Evolutionary conservation across 2,797 vertebrate genomes (phyloP).

Genomic region (Neopelma chrysocephalum): DNA sequence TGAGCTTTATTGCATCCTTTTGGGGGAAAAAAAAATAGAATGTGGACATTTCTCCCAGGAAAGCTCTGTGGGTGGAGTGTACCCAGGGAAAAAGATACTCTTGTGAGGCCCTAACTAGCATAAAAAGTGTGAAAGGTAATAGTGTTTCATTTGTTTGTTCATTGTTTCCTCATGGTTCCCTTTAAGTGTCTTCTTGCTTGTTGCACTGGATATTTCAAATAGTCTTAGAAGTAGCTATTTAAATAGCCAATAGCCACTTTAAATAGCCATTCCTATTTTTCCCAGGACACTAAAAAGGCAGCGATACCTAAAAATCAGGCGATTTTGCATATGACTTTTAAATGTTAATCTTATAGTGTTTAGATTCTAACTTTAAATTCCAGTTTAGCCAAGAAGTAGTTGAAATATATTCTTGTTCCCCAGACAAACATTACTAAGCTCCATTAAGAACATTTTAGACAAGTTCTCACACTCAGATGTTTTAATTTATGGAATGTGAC

Average conservation of each 20-base stretch:
- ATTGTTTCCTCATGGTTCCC: background rate
- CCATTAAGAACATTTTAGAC: background rate
- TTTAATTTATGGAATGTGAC: background rate
- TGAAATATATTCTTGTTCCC: background rate
- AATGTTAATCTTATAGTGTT: background rate
- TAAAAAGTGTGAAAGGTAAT: background rate
- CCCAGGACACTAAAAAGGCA: background rate
- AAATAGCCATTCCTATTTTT: background rate
- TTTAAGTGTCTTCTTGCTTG: background rate
- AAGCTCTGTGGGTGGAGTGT: background rate
- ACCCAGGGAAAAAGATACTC: background rate
- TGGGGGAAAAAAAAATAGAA: background rate
- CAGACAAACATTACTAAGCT: background rate
- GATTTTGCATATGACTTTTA: background rate
- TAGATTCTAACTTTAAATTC: background rate
- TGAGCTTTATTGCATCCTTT: background rate
- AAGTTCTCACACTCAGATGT: background rate
- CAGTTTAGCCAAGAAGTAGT: background rate
- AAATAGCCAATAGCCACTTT: background rate
- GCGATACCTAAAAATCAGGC: background rate
- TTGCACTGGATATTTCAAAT: background rate
- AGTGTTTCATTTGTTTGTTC: rapidly evolving
- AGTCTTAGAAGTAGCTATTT: background rate
- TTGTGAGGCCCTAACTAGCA: background rate
- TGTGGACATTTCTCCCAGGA: background rate